A percentile compares a stretch with the other conserved stretches of the same genome.
phyloP scores from a whole-genome alignment of 2,888 invertebrate species.

The Hylaea fasciaria region DNA sequence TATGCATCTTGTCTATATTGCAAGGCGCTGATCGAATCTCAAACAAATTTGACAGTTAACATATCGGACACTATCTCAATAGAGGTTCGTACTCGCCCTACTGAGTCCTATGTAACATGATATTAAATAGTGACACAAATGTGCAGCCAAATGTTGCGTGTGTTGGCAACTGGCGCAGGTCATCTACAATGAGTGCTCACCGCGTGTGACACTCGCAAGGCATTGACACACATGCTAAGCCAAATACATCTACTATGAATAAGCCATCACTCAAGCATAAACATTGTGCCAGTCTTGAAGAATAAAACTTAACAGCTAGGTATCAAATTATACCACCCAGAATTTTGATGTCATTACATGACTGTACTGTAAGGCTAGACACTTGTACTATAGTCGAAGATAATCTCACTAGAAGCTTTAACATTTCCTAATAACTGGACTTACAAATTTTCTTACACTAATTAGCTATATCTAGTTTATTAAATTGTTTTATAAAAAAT shows the following conservation, averaged over 20 bases:
- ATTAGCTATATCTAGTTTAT: conserved; percentile 24
- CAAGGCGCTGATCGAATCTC: too few species aligned
- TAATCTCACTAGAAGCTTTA: conserved; percentile 52
- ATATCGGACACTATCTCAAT: too few species aligned
- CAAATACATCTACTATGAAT: conserved; percentile 53
- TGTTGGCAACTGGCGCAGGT: conserved; percentile 65
- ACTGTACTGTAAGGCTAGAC: conserved; percentile 74
- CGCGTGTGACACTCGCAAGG: conserved; percentile 58
- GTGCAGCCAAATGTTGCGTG: conserved; percentile 69
- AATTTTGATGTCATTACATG: conserved; percentile 50
- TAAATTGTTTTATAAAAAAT: conserved; percentile 18
- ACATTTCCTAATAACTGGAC: conserved; percentile 59
- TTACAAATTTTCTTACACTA: conserved; percentile 51
- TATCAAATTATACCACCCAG: conserved; percentile 48
- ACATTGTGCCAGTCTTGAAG: conserved; percentile 62
- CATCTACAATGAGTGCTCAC: conserved; percentile 64
- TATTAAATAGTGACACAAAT: conserved; percentile 65
- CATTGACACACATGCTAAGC: conserved; percentile 66
- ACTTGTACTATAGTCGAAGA: conserved; percentile 76
- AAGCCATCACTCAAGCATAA: conserved; percentile 55
- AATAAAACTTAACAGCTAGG: conserved; percentile 56
- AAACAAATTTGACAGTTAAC: too few species aligned
- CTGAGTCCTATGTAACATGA: conserved; percentile 40
- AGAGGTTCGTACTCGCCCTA: too few species aligned
- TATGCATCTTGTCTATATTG: too few species aligned